Conservation (phyloP, 2,797 vertebrate genomes). For the Atherinosoma microstoma region DNA sequence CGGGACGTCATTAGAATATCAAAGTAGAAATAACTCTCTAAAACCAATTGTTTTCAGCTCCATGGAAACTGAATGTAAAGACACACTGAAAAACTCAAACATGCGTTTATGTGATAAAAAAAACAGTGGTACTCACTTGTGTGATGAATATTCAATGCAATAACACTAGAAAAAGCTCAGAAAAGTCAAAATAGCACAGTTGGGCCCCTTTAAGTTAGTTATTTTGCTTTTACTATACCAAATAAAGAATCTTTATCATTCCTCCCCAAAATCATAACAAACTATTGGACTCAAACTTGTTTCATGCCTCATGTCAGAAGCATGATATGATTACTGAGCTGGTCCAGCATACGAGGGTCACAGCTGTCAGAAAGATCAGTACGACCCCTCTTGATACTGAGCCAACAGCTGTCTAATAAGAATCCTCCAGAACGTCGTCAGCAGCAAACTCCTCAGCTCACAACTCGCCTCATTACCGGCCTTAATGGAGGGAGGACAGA, state of each 20-base stretch:
- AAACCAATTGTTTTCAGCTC: no score
- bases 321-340: not conserved
- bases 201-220: no score
- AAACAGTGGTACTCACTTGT: no score
- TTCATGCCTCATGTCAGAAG: not conserved
- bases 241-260: not conserved
- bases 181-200: no score
- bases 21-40: no score
- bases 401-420: constrained; percentile 78
- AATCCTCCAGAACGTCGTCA: constrained; percentile 71
- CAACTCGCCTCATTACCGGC: constrained; percentile 71
- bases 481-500: constrained; percentile 71
- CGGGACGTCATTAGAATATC: no score
- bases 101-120: no score
- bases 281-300: not conserved
- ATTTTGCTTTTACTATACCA: no score
- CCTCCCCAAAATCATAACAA: not conserved
- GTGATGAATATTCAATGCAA: no score
- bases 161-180: no score
- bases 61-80: no score
- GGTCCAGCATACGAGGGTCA: constrained; percentile 27
- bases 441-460: constrained; percentile 56
- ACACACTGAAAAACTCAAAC: no score
- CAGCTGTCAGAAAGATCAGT: constrained; percentile 74
- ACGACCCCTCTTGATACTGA: constrained; percentile 57